A percentile compares a stretch with the other conserved stretches of the same genome.
Evolutionary conservation across 2,113 vertebrate species (phyloP).

Genomic region (Spizaetus ornatus): DNA sequence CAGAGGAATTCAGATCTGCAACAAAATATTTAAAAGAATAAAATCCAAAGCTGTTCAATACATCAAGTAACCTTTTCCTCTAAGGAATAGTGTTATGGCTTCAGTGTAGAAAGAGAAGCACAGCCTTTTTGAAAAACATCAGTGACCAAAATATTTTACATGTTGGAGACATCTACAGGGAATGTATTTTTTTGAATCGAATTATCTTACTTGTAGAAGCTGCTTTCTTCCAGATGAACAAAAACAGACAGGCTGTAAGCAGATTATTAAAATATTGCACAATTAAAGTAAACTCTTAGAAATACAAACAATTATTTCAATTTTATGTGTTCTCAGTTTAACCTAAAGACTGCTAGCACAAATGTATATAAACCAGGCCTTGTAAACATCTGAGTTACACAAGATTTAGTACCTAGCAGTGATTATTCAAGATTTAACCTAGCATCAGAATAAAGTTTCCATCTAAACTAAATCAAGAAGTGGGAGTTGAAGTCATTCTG

Average conservation of each 20-base stretch:
- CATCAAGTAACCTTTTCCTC: neutral
- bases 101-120: neutral
- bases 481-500: neutral
- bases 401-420: neutral
- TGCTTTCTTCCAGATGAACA: conserved; percentile 55
- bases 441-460: neutral
- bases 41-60: neutral
- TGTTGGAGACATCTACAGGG: conserved; percentile 30
- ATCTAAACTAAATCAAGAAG: neutral
- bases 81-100: neutral
- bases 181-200: neutral
- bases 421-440: neutral
- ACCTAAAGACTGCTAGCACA: neutral
- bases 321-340: neutral
- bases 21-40: neutral
- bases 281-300: conserved; percentile 34
- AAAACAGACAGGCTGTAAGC: conserved; percentile 45
- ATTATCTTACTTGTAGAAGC: conserved; percentile 24
- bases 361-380: neutral
- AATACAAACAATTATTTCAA: neutral
- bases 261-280: conserved; percentile 38
- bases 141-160: neutral
- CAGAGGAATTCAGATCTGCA: neutral
- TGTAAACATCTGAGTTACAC: neutral
- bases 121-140: neutral